Evolutionary conservation across 1,140 invertebrate genomes (phyloP).

Genomic region (Whitmania pigra): DNA sequence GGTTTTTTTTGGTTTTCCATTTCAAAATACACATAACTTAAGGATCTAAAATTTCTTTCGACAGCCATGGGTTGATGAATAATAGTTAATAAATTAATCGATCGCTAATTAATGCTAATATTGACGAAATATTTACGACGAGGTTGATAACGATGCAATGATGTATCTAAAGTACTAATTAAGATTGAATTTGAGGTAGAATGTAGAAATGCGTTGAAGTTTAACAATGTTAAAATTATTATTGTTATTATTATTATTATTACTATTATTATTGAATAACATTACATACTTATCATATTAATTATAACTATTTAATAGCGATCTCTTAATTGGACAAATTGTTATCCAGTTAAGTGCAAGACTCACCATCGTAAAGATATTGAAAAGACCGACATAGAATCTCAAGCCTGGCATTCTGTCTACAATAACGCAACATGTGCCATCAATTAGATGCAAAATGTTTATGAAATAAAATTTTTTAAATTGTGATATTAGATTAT

Average conservation of each 20-base stretch:
- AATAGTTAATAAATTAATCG: too few relatives aligned
- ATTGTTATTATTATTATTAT: slow-evolving; percentile 1
- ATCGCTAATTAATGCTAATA: too few relatives aligned
- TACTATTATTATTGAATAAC: background rate
- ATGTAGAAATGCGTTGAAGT: background rate
- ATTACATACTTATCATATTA: background rate
- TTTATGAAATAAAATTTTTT: background rate
- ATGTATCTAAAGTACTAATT: background rate
- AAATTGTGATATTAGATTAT: too few relatives aligned
- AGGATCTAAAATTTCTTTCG: too few relatives aligned
- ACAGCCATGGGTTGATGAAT: too few relatives aligned
- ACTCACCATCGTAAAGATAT: background rate
- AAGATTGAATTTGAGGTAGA: background rate
- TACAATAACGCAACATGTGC: background rate
- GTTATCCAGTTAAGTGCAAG: background rate
- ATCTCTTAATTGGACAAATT: background rate
- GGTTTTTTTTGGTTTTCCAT: too few relatives aligned
- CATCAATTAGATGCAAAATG: background rate
- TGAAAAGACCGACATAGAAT: background rate
- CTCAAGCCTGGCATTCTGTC: background rate
- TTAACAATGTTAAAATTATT: background rate
- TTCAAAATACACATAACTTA: too few relatives aligned
- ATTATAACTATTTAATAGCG: background rate
- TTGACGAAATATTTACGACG: background rate
- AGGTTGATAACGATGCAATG: background rate